phyloP scores from a whole-genome alignment of 2,797 vertebrate genomes.

The Dromococcyx pavoninus region DNA sequence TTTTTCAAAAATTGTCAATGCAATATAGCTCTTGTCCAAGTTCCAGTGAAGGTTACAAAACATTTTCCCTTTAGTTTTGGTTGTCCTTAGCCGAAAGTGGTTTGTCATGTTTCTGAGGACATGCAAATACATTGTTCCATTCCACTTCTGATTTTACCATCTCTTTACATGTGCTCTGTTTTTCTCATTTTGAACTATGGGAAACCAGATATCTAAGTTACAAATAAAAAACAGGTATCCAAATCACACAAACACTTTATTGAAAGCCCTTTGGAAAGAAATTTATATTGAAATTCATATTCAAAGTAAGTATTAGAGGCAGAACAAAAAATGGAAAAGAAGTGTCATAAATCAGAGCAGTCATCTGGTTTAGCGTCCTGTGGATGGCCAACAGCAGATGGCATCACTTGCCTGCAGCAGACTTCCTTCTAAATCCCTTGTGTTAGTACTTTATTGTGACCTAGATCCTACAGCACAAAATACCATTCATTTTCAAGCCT shows the following conservation, averaged over 20 bases:
- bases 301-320: background rate
- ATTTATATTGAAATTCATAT: background rate
- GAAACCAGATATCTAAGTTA: background rate
- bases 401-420: conserved; percentile 13
- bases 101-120: background rate
- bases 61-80: background rate
- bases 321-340: background rate
- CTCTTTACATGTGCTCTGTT: background rate
- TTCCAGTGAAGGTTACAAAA: background rate
- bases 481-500: background rate
- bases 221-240: background rate
- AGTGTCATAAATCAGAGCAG: background rate
- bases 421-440: background rate
- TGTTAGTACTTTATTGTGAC: background rate
- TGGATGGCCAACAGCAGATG: conserved; percentile 21
- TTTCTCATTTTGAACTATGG: background rate
- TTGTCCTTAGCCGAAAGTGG: background rate
- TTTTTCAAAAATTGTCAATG: background rate
- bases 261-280: background rate
- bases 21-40: background rate
- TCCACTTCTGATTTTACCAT: background rate
- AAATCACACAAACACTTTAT: background rate
- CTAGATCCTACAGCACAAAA: background rate
- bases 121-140: background rate
- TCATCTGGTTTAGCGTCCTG: background rate